Base-by-base conservation (phyloP, 2,888 invertebrate genomes). In the Clivina fossor region DNA sequence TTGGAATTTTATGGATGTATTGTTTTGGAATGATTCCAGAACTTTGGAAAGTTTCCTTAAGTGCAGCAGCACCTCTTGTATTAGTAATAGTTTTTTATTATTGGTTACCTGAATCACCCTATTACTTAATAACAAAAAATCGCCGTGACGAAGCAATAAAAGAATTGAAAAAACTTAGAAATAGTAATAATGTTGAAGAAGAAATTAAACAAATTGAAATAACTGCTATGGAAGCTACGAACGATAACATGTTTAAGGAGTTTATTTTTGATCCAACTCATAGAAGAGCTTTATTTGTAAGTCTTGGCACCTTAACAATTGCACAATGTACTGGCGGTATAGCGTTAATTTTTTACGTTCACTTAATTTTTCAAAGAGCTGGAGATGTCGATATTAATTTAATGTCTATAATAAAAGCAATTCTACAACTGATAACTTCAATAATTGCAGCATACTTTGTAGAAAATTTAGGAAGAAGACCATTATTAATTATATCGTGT, bases 321-420 rank as follows among this genome's bases (percentile, higher is more conserved):
- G 78, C 78, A 63, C 83, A 85, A 64, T 71, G 81, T 30, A 79
- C 79, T 61, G 81, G 81, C 1, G 79, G 80, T 55, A 79, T 79
- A 40, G 79, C 80, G 1, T 75, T 81, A 2, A 75, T 81, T 1
- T 77, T 80, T 0, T 80, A 80, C 63, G 76, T 80, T 1, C 79
- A 81, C 56, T 71, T 73, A 1, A 84, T 85, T 62, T 83, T 85
- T 64, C 72, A 74, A 58, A 58, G 66, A 4, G 61, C 65, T 26
- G 66, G 65, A n/a, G 35, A 54, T 19, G 40, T 54, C 4, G 11
- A 44, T 9, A 72, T 78, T 3, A 66, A 58, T 22, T 58, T 62
- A 2, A 67, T 67, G 3, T 66, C 71, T 0, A 68, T 68, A 35
- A 63, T 71, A 13, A 72, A 69, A 51, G 71, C 71, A 51, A 75